Percentiles rank a stretch among this genome's conserved stretches.
Conservation (phyloP, 2,797 vertebrate species). For the Betta splendens region DNA sequence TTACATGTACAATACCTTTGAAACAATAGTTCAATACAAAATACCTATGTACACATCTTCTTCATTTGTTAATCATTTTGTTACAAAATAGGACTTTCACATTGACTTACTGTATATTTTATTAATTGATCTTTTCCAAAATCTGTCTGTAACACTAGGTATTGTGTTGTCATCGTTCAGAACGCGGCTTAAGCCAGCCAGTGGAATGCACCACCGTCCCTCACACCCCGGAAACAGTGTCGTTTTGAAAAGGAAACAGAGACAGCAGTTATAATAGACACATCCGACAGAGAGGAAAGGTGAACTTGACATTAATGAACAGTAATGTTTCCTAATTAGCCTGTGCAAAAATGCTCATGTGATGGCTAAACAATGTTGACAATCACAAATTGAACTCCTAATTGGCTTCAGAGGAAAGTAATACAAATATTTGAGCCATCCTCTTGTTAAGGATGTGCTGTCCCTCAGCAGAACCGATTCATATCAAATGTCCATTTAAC, state of each 20-base stretch:
- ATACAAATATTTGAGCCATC: slow-evolving; percentile 37
- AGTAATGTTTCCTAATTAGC: slow-evolving; percentile 70
- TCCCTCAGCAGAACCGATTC: slow-evolving; percentile 20
- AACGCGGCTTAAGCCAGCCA: slow-evolving; percentile 45
- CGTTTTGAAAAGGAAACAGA: slow-evolving; percentile 38
- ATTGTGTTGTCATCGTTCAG: slow-evolving; percentile 42
- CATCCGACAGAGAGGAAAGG: slow-evolving; percentile 68
- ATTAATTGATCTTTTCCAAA: slow-evolving; percentile 63
- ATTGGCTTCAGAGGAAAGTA: slow-evolving; percentile 60
- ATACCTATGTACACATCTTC: slow-evolving; percentile 94
- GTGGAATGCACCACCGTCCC: slow-evolving; percentile 40
- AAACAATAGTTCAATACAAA: slow-evolving; percentile 92
- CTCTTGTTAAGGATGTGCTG: slow-evolving; percentile 43
- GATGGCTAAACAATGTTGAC: slow-evolving; percentile 65
- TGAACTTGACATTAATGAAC: slow-evolving; percentile 74
- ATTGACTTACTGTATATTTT: slow-evolving; percentile 73
- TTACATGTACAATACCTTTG: slow-evolving; percentile 85
- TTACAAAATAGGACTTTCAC: slow-evolving; percentile 94
- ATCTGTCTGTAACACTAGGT: slow-evolving; percentile 56
- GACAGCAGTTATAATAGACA: slow-evolving; percentile 52
- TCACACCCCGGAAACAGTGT: slow-evolving; percentile 41
- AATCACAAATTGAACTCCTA: slow-evolving; percentile 64
- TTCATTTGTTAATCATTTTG: slow-evolving; percentile 89
- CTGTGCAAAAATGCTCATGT: slow-evolving; percentile 57
- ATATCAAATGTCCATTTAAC: slow-evolving; percentile 58